A percentile compares a stretch with the other conserved stretches of the same genome.
phyloP scores from a whole-genome alignment of 2,113 vertebrate species.

The Callorhinus ursinus region DNA sequence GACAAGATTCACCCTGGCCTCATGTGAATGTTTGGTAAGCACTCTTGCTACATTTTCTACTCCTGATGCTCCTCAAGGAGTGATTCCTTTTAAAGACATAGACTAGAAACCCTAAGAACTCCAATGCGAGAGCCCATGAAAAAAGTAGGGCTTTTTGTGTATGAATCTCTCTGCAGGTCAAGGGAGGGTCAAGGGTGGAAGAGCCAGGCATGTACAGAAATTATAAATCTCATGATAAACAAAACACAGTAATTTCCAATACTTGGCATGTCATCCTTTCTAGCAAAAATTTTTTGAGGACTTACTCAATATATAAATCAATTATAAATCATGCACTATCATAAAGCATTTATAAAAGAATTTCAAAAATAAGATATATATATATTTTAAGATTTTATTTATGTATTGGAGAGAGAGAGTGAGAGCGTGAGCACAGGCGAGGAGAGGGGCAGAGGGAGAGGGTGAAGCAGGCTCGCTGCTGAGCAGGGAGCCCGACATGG shows the following conservation, averaged over 20 bases:
- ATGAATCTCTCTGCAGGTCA: background rate
- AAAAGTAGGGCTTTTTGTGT: background rate
- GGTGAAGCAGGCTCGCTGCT: too few relatives aligned
- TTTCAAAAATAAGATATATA: background rate
- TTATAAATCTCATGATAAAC: background rate
- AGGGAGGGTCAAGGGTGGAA: rapidly evolving
- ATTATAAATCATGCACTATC: background rate
- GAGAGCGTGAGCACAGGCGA: too few relatives aligned
- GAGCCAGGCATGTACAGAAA: background rate
- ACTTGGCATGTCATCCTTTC: background rate
- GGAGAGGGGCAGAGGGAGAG: too few relatives aligned
- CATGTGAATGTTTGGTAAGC: rapidly evolving
- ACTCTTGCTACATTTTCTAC: background rate
- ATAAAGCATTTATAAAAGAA: background rate
- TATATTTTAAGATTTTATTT: background rate
- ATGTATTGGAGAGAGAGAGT: background rate
- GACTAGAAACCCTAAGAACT: background rate
- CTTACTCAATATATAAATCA: background rate
- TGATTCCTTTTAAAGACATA: background rate
- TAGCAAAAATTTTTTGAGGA: background rate
- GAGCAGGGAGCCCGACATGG: too few relatives aligned
- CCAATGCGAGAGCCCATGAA: rapidly evolving
- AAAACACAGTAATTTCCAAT: background rate
- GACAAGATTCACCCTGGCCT: rapidly evolving
- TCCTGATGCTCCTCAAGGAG: background rate